These are phyloP conservation scores for Cynopterus brachyotis DNA, from an alignment of 2,113 vertebrate species.

Conservation along the genomic window DNA sequence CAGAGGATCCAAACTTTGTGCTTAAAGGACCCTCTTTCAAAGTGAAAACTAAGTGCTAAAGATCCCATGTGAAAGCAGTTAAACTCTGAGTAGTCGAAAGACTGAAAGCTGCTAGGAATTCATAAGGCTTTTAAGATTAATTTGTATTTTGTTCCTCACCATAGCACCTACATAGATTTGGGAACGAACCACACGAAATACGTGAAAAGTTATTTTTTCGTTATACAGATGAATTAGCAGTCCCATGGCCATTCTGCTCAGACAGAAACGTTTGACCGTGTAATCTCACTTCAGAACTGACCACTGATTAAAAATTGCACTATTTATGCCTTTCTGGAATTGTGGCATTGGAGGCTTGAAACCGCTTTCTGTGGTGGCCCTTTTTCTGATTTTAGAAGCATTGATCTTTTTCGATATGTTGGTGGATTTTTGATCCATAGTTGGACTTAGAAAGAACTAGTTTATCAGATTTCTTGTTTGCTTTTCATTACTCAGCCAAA, in stretches of 20 bases:
- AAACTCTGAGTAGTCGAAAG: not conserved
- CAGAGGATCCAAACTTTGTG: rapidly evolving
- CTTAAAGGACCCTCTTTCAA: not conserved
- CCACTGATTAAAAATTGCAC: not conserved
- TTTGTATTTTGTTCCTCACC: not conserved
- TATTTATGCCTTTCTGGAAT: not conserved
- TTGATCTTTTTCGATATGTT: not conserved
- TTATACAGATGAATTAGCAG: not conserved
- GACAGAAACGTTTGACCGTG: not conserved
- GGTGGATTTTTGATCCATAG: not conserved
- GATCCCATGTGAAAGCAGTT: not conserved
- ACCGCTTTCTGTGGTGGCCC: not conserved
- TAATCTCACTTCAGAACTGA: not conserved
- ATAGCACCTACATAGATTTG: not conserved
- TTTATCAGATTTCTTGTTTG: not conserved
- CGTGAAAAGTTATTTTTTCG: not conserved
- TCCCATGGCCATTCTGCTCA: not conserved
- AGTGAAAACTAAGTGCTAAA: not conserved
- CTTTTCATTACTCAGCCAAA: constrained; percentile 14
- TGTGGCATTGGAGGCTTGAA: not conserved
- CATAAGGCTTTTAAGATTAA: not conserved
- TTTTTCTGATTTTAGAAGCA: not conserved
- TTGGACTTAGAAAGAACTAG: not conserved
- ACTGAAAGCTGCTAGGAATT: not conserved
- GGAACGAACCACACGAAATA: not conserved